phyloP scores from a whole-genome alignment of 2,888 invertebrate genomes.

The Fragum fragum region DNA sequence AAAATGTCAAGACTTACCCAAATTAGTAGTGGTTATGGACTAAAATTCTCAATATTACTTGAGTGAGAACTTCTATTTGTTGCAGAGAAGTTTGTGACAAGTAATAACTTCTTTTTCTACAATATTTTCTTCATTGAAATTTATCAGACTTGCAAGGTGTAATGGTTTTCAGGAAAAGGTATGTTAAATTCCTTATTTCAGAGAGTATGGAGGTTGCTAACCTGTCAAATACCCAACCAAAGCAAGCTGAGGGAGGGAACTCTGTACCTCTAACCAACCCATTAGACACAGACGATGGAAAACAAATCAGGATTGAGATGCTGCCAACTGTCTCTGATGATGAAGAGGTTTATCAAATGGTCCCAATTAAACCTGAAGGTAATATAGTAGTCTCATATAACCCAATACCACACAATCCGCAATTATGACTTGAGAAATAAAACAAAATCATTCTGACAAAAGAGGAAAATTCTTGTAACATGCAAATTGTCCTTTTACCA shows the following conservation, averaged over 20 bases:
- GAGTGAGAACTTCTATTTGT: no score
- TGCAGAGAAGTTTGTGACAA: no score
- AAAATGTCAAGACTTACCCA: no score
- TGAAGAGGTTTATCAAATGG: background rate
- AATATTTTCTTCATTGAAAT: no score
- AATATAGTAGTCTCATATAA: background rate
- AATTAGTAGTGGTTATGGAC: no score
- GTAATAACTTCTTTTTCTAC: no score
- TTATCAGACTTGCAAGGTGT: no score
- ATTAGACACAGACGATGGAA: background rate
- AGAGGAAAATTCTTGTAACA: background rate
- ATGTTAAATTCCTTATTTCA: background rate
- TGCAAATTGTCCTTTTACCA: background rate
- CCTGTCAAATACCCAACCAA: background rate
- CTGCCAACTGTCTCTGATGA: background rate
- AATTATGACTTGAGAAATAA: no score
- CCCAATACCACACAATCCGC: no score
- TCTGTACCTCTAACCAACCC: background rate
- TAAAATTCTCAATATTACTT: no score
- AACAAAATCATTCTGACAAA: background rate
- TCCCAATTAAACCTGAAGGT: background rate
- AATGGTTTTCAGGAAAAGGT: no score
- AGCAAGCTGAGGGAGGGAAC: background rate
- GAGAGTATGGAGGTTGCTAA: background rate
- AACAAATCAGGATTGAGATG: background rate